These are phyloP conservation scores for Drosophila lowei DNA, from an alignment of 1,140 invertebrate genomes.

Conservation along the genomic window DNA sequence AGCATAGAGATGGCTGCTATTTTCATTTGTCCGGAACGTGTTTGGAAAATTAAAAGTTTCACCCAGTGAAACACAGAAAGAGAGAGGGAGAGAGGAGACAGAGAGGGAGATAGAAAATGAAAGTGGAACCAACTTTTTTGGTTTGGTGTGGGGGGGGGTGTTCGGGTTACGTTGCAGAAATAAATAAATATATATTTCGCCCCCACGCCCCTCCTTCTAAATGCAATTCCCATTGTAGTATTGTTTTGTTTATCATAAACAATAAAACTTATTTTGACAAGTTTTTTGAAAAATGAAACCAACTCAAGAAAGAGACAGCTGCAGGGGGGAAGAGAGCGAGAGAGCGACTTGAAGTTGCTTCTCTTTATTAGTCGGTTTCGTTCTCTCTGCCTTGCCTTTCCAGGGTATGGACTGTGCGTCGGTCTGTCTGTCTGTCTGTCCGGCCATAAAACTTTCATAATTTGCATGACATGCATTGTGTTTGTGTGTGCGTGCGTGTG, in stretches of 20 bases:
- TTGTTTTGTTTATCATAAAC: conserved; percentile 70
- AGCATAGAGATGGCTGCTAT: conserved; percentile 53
- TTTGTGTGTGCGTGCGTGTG: too few relatives aligned
- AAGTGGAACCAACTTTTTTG: conserved; percentile 55
- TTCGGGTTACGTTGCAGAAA: conserved; percentile 56
- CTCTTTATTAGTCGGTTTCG: conserved; percentile 47
- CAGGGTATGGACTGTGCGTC: neutral
- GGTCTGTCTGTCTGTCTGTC: conserved; percentile 20
- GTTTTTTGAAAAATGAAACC: conserved; percentile 66
- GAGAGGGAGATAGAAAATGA: conserved; percentile 50
- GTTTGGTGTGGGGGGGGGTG: neutral
- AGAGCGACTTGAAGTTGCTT: conserved; percentile 28
- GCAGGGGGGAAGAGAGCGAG: conserved; percentile 1
- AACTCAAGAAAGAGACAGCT: conserved; percentile 13
- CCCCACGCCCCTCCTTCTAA: neutral
- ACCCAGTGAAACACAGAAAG: neutral
- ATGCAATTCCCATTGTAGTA: conserved; percentile 42
- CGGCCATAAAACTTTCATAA: conserved; percentile 64
- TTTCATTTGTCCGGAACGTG: conserved; percentile 76
- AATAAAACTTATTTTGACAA: conserved; percentile 78
- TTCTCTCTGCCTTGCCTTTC: too few relatives aligned
- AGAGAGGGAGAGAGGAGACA: neutral
- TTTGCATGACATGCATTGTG: conserved; percentile 72
- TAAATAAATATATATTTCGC: conserved; percentile 49
- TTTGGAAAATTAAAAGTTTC: conserved; percentile 76